Evolutionary conservation across 2,113 vertebrate species (phyloP).

Genomic region (Mastomys coucha): DNA sequence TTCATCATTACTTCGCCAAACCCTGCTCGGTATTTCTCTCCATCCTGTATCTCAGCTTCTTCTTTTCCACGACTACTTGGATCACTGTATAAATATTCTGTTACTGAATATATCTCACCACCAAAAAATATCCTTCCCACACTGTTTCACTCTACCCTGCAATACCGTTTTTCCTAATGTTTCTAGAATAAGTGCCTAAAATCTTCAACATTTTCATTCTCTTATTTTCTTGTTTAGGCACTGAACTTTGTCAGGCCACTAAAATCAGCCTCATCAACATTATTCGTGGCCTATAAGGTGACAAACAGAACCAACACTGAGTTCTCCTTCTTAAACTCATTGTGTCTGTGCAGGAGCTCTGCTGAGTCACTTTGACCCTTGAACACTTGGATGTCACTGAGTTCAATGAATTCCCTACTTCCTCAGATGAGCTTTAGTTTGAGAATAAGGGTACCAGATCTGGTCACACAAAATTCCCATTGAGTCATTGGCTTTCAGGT

Average conservation of each 20-base stretch:
- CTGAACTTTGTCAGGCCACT: not conserved
- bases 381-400: not conserved
- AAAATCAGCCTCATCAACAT: not conserved
- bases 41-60: not conserved
- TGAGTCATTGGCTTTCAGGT: not conserved
- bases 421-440: not conserved
- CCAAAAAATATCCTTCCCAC: not conserved
- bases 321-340: not conserved
- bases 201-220: not conserved
- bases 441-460: not conserved
- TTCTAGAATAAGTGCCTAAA: not conserved
- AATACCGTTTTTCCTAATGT: not conserved
- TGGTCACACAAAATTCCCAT: not conserved
- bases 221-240: not conserved
- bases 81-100: not conserved
- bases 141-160: not conserved
- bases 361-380: not conserved
- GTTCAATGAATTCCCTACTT: not conserved
- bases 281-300: not conserved
- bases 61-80: not conserved
- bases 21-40: not conserved
- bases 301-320: not conserved
- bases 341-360: not conserved
- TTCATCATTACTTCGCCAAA: not conserved
- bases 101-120: not conserved